phyloP scores from a whole-genome alignment of 2,888 invertebrate species.

The Chelonus formosanus region DNA sequence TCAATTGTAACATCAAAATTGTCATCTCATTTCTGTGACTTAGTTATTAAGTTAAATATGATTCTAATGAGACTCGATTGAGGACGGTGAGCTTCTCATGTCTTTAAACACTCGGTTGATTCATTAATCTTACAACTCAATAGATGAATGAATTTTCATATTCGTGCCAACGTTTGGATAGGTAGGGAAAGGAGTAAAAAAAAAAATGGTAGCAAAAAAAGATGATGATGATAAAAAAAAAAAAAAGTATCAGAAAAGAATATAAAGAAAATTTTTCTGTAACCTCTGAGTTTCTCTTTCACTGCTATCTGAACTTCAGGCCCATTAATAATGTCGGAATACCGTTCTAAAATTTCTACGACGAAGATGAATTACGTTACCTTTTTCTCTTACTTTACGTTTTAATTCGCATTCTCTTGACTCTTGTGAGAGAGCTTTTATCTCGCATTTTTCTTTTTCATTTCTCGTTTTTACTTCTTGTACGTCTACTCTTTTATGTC shows the following conservation, averaged over 20 bases:
- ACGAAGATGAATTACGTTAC: constrained; percentile 35
- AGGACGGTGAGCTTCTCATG: too few species aligned
- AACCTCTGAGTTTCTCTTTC: constrained; percentile 39
- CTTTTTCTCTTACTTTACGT: constrained; percentile 18
- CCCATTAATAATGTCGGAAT: constrained; percentile 36
- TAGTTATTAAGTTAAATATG: too few species aligned
- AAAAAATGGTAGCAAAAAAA: too few species aligned
- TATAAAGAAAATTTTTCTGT: constrained; percentile 36
- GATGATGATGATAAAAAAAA: background rate
- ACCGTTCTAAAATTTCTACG: constrained; percentile 32
- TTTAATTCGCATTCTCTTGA: constrained; percentile 34
- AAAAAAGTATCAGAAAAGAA: constrained; percentile 8
- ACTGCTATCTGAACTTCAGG: constrained; percentile 24
- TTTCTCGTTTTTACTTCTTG: constrained; percentile 15
- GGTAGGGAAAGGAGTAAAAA: too few species aligned
- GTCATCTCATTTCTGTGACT: too few species aligned
- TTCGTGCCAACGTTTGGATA: too few species aligned
- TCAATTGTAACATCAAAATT: too few species aligned
- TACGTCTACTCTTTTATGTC: constrained; percentile 2
- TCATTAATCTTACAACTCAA: too few species aligned
- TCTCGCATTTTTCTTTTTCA: constrained; percentile 14
- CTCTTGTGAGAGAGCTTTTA: constrained; percentile 5
- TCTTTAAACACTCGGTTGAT: too few species aligned
- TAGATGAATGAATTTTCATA: too few species aligned
- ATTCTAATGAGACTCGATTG: too few species aligned